Conservation (phyloP, 2,113 vertebrate genomes). For the Gambusia affinis region DNA sequence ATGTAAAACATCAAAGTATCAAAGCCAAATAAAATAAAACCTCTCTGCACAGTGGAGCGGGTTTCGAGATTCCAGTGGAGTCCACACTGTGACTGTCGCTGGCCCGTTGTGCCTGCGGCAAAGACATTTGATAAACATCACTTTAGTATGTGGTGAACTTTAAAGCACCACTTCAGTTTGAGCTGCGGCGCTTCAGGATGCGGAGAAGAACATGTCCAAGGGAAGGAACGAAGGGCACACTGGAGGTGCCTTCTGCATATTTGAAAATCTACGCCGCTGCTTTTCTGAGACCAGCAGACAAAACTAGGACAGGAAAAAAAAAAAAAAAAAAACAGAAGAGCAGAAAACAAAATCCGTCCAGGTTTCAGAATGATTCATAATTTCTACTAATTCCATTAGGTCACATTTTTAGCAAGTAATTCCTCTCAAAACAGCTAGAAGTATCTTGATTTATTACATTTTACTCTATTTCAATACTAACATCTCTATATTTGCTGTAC, state of each 20-base stretch:
- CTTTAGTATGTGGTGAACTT: not conserved
- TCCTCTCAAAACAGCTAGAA: too few relatives aligned
- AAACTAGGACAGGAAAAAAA: slow-evolving; percentile 18
- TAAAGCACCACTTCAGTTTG: slow-evolving; percentile 34
- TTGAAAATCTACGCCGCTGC: slow-evolving; percentile 43
- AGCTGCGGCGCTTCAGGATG: slow-evolving; percentile 41
- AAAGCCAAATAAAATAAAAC: slow-evolving; percentile 1
- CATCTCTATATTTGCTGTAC: too few relatives aligned
- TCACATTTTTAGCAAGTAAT: too few relatives aligned
- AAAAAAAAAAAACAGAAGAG: not conserved
- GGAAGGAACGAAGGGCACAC: not conserved
- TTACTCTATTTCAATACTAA: too few relatives aligned
- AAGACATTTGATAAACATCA: slow-evolving; percentile 33
- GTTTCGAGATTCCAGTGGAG: slow-evolving; percentile 4
- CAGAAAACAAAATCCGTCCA: slow-evolving; percentile 7
- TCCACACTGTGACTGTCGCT: slow-evolving; percentile 30
- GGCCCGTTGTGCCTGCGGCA: slow-evolving; percentile 5
- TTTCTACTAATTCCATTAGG: too few relatives aligned
- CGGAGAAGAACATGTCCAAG: slow-evolving; percentile 23
- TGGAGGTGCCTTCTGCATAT: slow-evolving; percentile 41
- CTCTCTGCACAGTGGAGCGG: not conserved
- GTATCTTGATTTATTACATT: too few relatives aligned
- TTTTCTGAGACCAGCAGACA: slow-evolving; percentile 14
- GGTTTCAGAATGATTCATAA: slow-evolving; percentile 19
- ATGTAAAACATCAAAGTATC: not conserved